These are phyloP conservation scores for Amitus sp. DNA, from an alignment of 2,888 invertebrate genomes.

Conservation along the genomic window DNA sequence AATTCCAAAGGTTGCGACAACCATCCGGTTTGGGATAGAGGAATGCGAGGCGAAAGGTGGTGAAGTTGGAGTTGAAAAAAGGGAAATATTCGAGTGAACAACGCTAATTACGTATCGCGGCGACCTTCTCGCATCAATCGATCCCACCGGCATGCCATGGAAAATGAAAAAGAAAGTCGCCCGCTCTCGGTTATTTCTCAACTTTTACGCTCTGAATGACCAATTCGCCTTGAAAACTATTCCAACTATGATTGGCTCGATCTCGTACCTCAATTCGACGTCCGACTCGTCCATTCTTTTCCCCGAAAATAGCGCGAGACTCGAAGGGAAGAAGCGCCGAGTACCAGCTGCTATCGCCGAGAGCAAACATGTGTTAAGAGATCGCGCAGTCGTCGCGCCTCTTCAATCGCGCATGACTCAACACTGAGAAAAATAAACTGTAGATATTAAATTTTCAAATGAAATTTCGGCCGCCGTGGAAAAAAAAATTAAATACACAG, in stretches of 20 bases:
- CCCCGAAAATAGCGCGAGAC: neutral
- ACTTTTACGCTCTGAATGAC: neutral
- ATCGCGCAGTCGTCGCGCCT: neutral
- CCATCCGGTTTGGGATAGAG: neutral
- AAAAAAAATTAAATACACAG: too few species aligned
- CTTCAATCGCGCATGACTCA: neutral
- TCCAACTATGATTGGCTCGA: neutral
- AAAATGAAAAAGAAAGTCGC: slow-evolving; percentile 4
- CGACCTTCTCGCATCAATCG: neutral
- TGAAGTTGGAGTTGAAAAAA: neutral
- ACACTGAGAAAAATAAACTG: too few species aligned
- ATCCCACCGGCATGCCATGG: neutral
- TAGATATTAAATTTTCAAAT: too few species aligned
- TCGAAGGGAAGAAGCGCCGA: neutral
- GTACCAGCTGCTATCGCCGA: too few species aligned
- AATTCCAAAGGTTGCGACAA: neutral
- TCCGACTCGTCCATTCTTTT: slow-evolving; percentile 19
- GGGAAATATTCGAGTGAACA: slow-evolving; percentile 6
- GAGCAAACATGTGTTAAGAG: neutral
- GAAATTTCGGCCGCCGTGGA: too few species aligned
- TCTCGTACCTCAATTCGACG: slow-evolving; percentile 24
- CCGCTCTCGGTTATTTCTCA: too few species aligned
- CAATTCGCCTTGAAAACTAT: neutral
- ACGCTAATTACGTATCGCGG: neutral
- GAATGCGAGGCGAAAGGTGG: slow-evolving; percentile 4